Evolutionary conservation across 2,113 vertebrate species (phyloP).

Genomic region (Archilochus colubris): DNA sequence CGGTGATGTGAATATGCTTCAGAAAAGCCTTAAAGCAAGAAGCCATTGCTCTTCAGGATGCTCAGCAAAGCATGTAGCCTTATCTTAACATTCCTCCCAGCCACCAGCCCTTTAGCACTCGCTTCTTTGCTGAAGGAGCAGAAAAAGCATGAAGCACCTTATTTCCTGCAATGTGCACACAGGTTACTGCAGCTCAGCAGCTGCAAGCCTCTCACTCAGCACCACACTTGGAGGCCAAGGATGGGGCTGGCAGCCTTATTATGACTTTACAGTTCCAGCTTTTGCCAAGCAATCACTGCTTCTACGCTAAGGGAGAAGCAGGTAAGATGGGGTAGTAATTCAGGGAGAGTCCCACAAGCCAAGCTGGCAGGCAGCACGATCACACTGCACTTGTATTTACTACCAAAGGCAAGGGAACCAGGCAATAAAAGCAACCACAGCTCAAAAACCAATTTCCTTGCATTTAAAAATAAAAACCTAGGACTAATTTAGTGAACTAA

Average conservation of each 20-base stretch:
- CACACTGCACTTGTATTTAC: background rate
- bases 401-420: background rate
- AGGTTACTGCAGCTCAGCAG: background rate
- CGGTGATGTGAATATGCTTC: background rate
- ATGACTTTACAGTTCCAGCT: background rate
- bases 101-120: background rate
- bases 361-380: background rate
- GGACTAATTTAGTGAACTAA: background rate
- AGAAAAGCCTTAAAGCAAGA: background rate
- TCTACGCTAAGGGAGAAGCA: background rate
- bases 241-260: background rate
- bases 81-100: background rate
- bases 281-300: background rate
- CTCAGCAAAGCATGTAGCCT: background rate
- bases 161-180: background rate
- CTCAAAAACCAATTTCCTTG: background rate
- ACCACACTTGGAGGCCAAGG: background rate
- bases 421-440: background rate
- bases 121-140: background rate
- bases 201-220: accelerated
- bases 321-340: background rate
- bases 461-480: background rate
- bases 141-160: background rate
- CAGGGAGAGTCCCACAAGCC: background rate
- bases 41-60: background rate